These are phyloP conservation scores for Polylopha cassiicola DNA, from an alignment of 2,888 invertebrate species.

Conservation along the genomic window DNA sequence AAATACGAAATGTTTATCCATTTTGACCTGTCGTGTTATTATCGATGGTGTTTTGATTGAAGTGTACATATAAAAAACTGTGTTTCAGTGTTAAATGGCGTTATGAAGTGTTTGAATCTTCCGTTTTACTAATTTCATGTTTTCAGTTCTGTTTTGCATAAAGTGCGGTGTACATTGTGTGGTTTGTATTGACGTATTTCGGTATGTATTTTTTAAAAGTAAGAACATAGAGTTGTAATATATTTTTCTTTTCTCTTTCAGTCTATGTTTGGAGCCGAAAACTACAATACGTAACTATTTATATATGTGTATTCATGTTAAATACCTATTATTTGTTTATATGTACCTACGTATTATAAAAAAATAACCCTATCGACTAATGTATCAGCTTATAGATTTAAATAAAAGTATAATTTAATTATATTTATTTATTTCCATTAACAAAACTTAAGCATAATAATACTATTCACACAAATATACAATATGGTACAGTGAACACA, in stretches of 20 bases:
- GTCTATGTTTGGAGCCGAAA: conserved; percentile 69
- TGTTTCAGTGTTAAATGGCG: conserved; percentile 4
- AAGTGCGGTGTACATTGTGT: conserved; percentile 9
- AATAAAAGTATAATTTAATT: conserved; percentile 35
- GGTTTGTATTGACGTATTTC: background rate
- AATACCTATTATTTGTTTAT: too few relatives aligned
- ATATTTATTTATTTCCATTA: conserved; percentile 40
- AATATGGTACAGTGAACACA: conserved; percentile 49
- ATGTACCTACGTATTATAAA: too few relatives aligned
- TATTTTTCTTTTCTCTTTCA: conserved; percentile 52
- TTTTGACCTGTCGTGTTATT: conserved; percentile 22
- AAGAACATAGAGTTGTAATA: conserved; percentile 19
- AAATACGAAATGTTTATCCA: conserved; percentile 15
- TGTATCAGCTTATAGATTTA: conserved; percentile 21
- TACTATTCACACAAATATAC: conserved; percentile 43
- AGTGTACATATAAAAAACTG: too few relatives aligned
- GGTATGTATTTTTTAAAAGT: conserved; percentile 19
- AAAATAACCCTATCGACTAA: conserved; percentile 18
- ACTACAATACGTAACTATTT: conserved; percentile 51
- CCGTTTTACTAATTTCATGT: too few relatives aligned
- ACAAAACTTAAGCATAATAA: conserved; percentile 42
- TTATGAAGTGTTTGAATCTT: too few relatives aligned
- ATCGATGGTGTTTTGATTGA: conserved; percentile 1
- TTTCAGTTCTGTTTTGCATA: background rate
- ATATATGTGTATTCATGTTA: conserved; percentile 24